These are phyloP conservation scores for Phoeniculus purpureus DNA, from an alignment of 2,797 vertebrate genomes.

Conservation along the genomic window DNA sequence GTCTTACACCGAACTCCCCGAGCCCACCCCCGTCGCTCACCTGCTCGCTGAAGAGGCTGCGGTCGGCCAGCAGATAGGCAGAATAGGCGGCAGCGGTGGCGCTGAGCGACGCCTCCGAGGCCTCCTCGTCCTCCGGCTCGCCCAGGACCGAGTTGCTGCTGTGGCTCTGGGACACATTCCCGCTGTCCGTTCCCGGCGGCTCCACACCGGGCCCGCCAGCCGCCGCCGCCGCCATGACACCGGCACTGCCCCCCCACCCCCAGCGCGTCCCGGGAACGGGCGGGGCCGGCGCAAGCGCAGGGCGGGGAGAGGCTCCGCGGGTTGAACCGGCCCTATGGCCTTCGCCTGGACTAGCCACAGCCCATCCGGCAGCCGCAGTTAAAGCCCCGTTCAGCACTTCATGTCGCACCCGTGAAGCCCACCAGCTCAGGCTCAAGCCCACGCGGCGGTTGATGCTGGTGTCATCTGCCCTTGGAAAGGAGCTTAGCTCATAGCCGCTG, in stretches of 20 bases:
- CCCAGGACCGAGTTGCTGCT: conserved; percentile 90
- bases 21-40: conserved; percentile 53
- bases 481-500: no score
- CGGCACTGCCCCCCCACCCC: no score
- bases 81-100: conserved; percentile 80
- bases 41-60: conserved; percentile 82
- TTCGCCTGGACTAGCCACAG: background rate
- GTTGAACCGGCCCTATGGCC: fast-evolving
- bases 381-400: no score
- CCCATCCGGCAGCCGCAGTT: no score
- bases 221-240: background rate
- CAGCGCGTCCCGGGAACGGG: background rate
- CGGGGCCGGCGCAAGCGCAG: background rate
- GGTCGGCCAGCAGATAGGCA: conserved; percentile 80
- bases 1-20: fast-evolving
- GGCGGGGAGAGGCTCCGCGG: background rate
- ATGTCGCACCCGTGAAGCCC: no score
- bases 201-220: conserved; percentile 78
- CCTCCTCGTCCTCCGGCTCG: conserved; percentile 74
- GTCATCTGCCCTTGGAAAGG: no score
- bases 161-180: conserved; percentile 91
- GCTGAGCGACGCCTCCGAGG: conserved; percentile 68
- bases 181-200: conserved; percentile 82
- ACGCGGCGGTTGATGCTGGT: no score
- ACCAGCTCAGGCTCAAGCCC: no score